A percentile compares a stretch with the other conserved stretches of the same genome.
Conservation (phyloP, 2,888 invertebrate species). For the Meandrusa payeni region DNA sequence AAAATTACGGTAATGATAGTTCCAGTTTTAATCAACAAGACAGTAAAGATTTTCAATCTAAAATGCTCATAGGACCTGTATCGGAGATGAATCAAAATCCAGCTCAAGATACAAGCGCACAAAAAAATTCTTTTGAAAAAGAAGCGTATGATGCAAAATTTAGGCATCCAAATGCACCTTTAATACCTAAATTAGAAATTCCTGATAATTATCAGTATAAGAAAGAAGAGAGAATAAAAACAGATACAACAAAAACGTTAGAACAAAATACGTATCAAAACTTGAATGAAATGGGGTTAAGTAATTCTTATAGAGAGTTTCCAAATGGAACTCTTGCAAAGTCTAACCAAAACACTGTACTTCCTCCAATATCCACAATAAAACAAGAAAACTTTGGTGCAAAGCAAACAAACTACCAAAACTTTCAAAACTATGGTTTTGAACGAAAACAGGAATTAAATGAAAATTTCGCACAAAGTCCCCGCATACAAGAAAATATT, state of each 20-base stretch:
- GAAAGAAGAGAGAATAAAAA: conserved; percentile 63
- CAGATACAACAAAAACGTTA: conserved; percentile 45
- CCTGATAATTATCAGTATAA: conserved; percentile 68
- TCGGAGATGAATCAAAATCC: conserved; percentile 74
- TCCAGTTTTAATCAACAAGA: conserved; percentile 71
- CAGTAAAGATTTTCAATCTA: conserved; percentile 79
- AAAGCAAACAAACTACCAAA: conserved; percentile 55
- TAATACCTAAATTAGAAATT: conserved; percentile 71
- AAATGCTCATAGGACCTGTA: conserved; percentile 79
- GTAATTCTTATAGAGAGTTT: conserved; percentile 53
- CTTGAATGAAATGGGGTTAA: conserved; percentile 42
- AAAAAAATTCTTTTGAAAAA: conserved; percentile 64
- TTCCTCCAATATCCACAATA: conserved; percentile 76
- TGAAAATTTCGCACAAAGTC: conserved; percentile 50
- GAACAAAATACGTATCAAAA: conserved; percentile 46
- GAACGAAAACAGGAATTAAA: conserved; percentile 51
- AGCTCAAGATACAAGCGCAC: conserved; percentile 61
- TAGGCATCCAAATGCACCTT: conserved; percentile 64
- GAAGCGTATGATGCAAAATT: conserved; percentile 68
- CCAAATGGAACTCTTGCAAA: conserved; percentile 49
- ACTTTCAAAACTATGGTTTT: conserved; percentile 57
- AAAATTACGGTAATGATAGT: conserved; percentile 69
- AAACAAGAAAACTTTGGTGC: conserved; percentile 73
- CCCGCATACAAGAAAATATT: conserved; percentile 56
- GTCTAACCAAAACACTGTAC: conserved; percentile 53